Percentiles rank a stretch among this genome's conserved stretches.
Conservation (phyloP, 2,113 vertebrate genomes). For the Xyrauchen texanus region DNA sequence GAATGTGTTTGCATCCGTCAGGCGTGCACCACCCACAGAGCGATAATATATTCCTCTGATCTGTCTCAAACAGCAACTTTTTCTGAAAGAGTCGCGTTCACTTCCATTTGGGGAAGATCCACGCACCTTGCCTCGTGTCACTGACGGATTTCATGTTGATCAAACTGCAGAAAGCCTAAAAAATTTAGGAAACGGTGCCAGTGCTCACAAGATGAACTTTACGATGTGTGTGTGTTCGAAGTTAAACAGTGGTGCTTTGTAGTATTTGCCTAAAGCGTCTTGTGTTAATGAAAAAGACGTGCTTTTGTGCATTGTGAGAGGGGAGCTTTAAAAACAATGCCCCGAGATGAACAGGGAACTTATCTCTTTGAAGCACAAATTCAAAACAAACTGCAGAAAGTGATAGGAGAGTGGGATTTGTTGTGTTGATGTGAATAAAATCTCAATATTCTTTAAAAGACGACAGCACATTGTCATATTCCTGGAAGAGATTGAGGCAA, state of each 20-base stretch:
- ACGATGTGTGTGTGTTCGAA: conserved; percentile 68
- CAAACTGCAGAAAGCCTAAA: conserved; percentile 39
- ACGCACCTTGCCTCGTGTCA: conserved; percentile 53
- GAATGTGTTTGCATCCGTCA: conserved; percentile 28
- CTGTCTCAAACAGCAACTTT: conserved; percentile 59
- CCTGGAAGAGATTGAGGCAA: not conserved
- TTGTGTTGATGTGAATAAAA: conserved; percentile 34
- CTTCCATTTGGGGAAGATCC: conserved; percentile 60
- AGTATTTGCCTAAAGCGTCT: conserved; percentile 67
- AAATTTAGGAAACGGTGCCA: too few relatives aligned
- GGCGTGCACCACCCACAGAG: conserved; percentile 61
- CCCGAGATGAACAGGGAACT: conserved; percentile 61
- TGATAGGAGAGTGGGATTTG: conserved; percentile 32
- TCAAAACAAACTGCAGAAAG: conserved; percentile 54
- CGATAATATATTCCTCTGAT: conserved; percentile 70
- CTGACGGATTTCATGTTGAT: conserved; percentile 63
- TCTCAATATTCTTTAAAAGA: conserved; percentile 15
- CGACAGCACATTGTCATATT: not conserved
- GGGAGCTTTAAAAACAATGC: conserved; percentile 59
- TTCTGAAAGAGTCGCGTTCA: conserved; percentile 60
- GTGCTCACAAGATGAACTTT: conserved; percentile 40
- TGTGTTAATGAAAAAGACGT: conserved; percentile 66
- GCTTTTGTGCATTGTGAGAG: not conserved
- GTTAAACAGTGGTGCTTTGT: conserved; percentile 60
- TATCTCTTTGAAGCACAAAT: conserved; percentile 61